Evolutionary conservation across 2,113 vertebrate species (phyloP).

Genomic region (Glaucomys volans): DNA sequence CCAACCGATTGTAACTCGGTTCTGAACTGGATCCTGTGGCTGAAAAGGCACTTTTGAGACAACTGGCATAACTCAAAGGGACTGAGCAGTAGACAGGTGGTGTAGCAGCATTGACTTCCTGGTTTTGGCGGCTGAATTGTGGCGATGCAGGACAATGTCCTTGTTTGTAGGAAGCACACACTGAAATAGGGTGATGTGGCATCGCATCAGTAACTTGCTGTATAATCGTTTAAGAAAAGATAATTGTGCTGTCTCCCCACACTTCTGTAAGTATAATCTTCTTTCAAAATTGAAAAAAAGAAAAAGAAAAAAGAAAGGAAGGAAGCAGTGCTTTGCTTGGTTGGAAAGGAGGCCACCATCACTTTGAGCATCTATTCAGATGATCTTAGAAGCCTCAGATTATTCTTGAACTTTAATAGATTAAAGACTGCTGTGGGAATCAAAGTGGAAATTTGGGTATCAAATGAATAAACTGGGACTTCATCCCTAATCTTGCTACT

Average conservation of each 20-base stretch:
- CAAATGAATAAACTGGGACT: background rate
- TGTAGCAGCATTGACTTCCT: background rate
- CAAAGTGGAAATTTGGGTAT: background rate
- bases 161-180: background rate
- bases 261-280: background rate
- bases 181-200: background rate
- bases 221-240: background rate
- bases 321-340: background rate
- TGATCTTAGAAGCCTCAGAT: background rate
- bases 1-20: accelerated
- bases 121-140: background rate
- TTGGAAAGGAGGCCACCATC: background rate
- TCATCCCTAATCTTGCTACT: background rate
- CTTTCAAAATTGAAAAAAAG: background rate
- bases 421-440: background rate
- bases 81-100: background rate
- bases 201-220: background rate
- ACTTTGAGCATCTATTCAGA: background rate
- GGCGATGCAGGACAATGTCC: background rate
- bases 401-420: background rate
- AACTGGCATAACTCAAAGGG: background rate
- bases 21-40: background rate
- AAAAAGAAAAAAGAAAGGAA: background rate
- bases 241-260: background rate
- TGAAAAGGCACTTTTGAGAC: background rate